Percentiles rank a stretch among this genome's conserved stretches.
Evolutionary conservation across 53 echinoderm and acorn worm genomes (phyloP).

Genomic region (Antedon mediterranea): DNA sequence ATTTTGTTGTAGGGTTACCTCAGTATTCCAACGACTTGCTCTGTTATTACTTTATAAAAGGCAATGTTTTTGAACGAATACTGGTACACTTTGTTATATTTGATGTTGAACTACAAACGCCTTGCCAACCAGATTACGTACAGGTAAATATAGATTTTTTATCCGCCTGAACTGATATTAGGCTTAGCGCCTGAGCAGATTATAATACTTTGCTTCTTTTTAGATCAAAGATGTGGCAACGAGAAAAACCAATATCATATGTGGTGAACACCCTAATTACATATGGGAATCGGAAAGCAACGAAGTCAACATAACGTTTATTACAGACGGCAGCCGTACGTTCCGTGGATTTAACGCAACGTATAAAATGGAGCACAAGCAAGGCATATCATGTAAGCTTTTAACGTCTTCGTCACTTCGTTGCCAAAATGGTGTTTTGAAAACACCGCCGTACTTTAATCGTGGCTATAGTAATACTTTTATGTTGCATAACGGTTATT

Average conservation of each 20-base stretch:
- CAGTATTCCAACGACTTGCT: too few species aligned
- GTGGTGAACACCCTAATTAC: constrained; percentile 18
- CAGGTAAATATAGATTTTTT: not conserved
- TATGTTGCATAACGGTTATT: too few species aligned
- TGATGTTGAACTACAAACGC: not conserved
- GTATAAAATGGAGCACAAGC: constrained; percentile 3
- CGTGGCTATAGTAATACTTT: too few species aligned
- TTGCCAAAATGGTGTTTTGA: too few species aligned
- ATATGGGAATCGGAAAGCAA: too few species aligned
- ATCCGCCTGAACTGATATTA: too few species aligned
- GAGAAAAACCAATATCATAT: constrained; percentile 4
- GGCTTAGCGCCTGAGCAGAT: too few species aligned
- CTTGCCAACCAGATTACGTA: not conserved
- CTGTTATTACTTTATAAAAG: too few species aligned
- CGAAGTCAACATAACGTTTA: constrained; percentile 33
- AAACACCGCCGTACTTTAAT: too few species aligned
- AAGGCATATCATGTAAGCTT: constrained; percentile 25
- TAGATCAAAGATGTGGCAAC: constrained; percentile 38
- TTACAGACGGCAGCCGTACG: constrained; percentile 10
- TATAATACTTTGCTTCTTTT: constrained; percentile 11
- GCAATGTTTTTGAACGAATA: too few species aligned
- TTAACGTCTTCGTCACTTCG: not conserved
- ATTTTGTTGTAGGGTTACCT: too few species aligned
- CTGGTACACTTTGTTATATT: too few species aligned
- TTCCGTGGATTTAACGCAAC: constrained; percentile 30